Conservation (phyloP, 2,113 vertebrate genomes). For the Cinclus cinclus region DNA sequence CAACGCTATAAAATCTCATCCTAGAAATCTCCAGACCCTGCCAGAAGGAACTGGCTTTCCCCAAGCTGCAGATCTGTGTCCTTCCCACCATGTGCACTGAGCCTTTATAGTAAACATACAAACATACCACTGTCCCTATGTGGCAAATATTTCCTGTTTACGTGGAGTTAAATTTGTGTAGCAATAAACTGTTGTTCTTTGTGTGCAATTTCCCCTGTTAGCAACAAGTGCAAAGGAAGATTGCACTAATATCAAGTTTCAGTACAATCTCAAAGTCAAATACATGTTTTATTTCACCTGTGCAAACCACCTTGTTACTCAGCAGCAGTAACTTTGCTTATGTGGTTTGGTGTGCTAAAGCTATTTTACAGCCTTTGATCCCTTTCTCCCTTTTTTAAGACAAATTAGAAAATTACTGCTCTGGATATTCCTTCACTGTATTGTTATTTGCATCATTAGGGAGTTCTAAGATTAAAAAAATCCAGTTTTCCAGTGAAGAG, state of each 20-base stretch:
- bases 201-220: neutral
- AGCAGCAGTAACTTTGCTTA: neutral
- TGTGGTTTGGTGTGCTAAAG: neutral
- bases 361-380: neutral
- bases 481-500: rapidly evolving
- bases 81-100: neutral
- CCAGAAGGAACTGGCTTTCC: neutral
- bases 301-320: neutral
- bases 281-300: neutral
- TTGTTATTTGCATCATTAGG: neutral
- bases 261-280: neutral
- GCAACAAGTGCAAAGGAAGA: neutral
- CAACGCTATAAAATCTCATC: neutral
- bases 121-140: neutral
- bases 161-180: neutral
- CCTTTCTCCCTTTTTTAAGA: neutral
- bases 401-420: neutral
- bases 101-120: neutral
- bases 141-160: neutral
- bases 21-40: neutral
- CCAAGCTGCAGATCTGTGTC: neutral
- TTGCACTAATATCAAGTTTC: neutral
- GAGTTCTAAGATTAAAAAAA: neutral
- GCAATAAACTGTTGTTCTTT: neutral
- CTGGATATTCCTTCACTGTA: neutral